Conservation (phyloP, 2,113 vertebrate species). For the Odocoileus virginianus region DNA sequence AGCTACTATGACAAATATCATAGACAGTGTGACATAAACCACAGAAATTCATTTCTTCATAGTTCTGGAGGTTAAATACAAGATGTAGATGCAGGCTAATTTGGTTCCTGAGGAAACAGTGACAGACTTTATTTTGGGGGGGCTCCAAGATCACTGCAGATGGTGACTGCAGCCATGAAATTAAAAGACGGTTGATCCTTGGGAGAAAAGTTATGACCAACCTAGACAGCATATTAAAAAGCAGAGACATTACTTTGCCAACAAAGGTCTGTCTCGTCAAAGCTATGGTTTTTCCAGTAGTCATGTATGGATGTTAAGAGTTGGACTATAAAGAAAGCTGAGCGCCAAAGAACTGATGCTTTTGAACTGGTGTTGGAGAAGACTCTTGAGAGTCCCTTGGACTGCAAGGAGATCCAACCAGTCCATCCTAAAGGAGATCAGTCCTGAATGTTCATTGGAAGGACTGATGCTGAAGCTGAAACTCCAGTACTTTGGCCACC, state of each 20-base stretch:
- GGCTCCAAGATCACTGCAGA: neutral
- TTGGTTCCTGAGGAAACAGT: neutral
- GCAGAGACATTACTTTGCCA: neutral
- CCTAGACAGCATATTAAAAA: neutral
- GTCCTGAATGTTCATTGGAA: neutral
- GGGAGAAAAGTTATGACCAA: neutral
- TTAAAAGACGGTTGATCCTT: neutral
- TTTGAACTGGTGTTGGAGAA: neutral
- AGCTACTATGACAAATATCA: neutral
- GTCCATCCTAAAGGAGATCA: neutral
- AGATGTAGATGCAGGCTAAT: neutral
- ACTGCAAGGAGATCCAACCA: neutral
- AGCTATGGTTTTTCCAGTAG: neutral
- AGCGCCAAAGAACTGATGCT: neutral
- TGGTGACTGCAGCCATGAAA: neutral
- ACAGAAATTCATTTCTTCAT: neutral
- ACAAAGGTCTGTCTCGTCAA: neutral
- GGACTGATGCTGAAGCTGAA: neutral
- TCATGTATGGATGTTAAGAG: neutral
- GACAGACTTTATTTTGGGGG: neutral
- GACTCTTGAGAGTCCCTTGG: neutral
- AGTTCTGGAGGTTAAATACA: neutral
- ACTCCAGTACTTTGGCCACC: neutral
- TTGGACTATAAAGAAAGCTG: neutral
- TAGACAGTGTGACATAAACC: neutral